Evolutionary conservation across 2,888 invertebrate species (phyloP).

Genomic region (Charanyca ferruginea): DNA sequence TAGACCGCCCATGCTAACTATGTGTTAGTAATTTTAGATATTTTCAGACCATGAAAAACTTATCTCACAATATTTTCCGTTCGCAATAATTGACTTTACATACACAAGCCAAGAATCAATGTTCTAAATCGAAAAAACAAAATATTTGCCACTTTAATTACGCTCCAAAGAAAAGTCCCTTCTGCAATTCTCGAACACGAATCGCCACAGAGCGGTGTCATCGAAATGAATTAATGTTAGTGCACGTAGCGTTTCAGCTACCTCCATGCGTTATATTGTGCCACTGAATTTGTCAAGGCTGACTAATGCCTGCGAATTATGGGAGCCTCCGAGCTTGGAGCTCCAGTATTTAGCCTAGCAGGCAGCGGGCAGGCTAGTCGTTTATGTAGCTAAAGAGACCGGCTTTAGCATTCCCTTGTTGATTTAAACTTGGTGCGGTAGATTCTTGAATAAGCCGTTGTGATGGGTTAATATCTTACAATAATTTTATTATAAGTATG

Average conservation of each 20-base stretch:
- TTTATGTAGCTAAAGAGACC: conserved; percentile 49
- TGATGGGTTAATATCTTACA: background rate
- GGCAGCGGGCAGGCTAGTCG: conserved; percentile 31
- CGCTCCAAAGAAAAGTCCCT: conserved; percentile 28
- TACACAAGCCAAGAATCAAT: no score
- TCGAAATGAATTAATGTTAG: conserved; percentile 67
- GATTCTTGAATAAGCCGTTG: background rate
- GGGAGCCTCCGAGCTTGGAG: conserved; percentile 40
- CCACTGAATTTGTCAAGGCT: conserved; percentile 66
- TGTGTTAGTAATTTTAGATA: no score
- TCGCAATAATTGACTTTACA: no score
- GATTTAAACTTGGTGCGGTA: conserved; percentile 13
- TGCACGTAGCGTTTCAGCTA: conserved; percentile 57
- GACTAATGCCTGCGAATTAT: conserved; percentile 64
- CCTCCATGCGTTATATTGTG: conserved; percentile 59
- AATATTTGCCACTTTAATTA: background rate
- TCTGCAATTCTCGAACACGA: conserved; percentile 38
- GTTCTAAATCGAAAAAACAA: no score
- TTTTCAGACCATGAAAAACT: no score
- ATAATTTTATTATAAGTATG: no score
- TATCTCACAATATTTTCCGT: no score
- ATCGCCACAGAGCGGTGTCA: conserved; percentile 54
- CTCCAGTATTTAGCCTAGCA: conserved; percentile 42
- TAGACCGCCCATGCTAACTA: no score
- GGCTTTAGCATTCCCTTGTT: conserved; percentile 29